Base-by-base conservation (phyloP, 2,888 invertebrate species). In the Hymenopus coronatus region DNA sequence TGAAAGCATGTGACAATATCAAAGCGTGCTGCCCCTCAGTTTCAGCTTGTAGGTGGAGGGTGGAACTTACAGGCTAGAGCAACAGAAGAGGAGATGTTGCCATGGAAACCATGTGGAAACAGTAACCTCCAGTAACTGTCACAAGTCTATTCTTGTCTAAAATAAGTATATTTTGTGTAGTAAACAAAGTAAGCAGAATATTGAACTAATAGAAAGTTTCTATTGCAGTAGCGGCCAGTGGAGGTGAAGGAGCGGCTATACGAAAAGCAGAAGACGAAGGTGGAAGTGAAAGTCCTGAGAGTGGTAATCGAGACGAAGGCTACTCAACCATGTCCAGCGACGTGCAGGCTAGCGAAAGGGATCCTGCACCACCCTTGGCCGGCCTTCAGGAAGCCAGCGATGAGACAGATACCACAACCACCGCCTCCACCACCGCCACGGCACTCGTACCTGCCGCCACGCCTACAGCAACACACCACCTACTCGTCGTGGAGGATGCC, bases 281-380 rank as follows among this genome's bases (percentile, higher is more conserved):
- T 70, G 96, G 96, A 25, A 96, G 95, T 91, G 96, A 96, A 92
- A 96, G 96, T 90, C 96, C 96, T 0, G 96, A 96, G 92, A 96
- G 96, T 91, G 96, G 96, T 83, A 96, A 96, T 91, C 95, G 96
- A 91, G 97, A 97, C 94, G 97, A 97, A 92, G 97, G 97, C 28
- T 97, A 97, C 93, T 97, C 97, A 90, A 97, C 97, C 7, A 97
- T 97, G 97, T 97, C 97, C 20, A 96, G 96, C 90, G 97, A 97
- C 92, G 96, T 97, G 1, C 97, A 97, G 93, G 96, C 96, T 0
- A 83, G 83, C 27, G 87, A 30, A 25, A 85, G 85, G 25, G 86
- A 83, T 14, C 81, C 83, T 25, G 82, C 81, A 1, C 28, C 54
- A 1, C 54, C 89, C 28, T n/a, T 85, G 28, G 82, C 89, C n/a